phyloP scores from a whole-genome alignment of 2,797 vertebrate species.

The Lagorchestes hirsutus region DNA sequence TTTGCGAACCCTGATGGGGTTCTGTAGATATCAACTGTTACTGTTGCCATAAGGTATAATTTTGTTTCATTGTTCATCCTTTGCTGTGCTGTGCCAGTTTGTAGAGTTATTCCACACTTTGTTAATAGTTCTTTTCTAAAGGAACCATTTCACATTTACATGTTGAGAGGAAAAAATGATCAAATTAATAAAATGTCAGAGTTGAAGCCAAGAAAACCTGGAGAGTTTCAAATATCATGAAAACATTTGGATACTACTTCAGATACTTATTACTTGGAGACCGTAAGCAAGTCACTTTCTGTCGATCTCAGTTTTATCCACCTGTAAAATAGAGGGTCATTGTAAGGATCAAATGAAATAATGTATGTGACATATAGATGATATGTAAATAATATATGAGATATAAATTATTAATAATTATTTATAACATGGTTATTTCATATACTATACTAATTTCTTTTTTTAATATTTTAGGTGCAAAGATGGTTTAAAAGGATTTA shows the following conservation, averaged over 20 bases:
- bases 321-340: neutral
- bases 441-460: slow-evolving; percentile 49
- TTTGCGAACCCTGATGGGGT: neutral
- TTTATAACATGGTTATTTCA: slow-evolving; percentile 43
- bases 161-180: neutral
- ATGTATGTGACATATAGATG: too few relatives aligned
- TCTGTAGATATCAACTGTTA: neutral
- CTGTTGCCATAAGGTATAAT: neutral
- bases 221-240: neutral
- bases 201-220: neutral
- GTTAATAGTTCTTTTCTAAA: neutral
- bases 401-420: neutral
- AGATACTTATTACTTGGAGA: neutral
- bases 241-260: neutral
- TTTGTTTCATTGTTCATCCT: neutral
- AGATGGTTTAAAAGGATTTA: slow-evolving; percentile 98
- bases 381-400: neutral
- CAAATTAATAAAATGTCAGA: neutral
- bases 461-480: slow-evolving; percentile 90
- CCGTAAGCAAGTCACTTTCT: neutral
- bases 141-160: neutral
- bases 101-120: neutral
- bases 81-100: neutral
- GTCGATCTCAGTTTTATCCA: neutral
- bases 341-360: neutral